phyloP scores from a whole-genome alignment of 2,797 vertebrate species.

The Decapterus maruadsi region DNA sequence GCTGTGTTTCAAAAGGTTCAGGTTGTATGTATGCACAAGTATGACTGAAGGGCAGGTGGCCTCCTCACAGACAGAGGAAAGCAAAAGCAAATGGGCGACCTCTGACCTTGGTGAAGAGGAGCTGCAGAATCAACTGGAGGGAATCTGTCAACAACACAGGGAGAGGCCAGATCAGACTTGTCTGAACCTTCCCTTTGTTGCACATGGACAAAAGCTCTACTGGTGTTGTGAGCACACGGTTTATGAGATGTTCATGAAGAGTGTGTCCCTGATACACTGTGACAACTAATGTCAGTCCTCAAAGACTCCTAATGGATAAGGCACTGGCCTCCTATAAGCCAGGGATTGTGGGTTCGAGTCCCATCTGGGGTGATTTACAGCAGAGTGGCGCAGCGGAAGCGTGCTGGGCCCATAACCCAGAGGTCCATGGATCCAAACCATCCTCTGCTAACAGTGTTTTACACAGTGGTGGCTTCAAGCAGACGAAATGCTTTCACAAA shows the following conservation, averaged over 20 bases:
- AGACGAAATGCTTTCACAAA: no score
- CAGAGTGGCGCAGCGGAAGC: no score
- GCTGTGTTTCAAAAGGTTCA: background rate
- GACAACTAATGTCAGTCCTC: slow-evolving; percentile 15
- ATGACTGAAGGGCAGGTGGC: background rate
- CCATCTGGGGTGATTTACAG: slow-evolving; percentile 55
- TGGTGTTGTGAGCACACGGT: slow-evolving; percentile 55
- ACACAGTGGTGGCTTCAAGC: no score
- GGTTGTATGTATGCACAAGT: background rate
- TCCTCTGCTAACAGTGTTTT: no score
- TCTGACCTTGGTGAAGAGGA: slow-evolving; percentile 9
- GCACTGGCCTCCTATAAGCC: no score
- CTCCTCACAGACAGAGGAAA: slow-evolving; percentile 8
- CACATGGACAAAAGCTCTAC: slow-evolving; percentile 57
- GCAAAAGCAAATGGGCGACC: background rate
- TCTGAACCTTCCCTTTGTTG: slow-evolving; percentile 29
- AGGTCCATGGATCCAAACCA: no score
- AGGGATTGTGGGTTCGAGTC: slow-evolving; percentile 78
- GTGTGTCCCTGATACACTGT: slow-evolving; percentile 9
- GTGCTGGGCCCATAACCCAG: no score
- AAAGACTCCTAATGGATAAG: no score
- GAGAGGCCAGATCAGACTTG: slow-evolving; percentile 66
- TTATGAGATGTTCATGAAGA: slow-evolving; percentile 19
- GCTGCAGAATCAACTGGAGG: slow-evolving; percentile 7
- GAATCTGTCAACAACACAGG: slow-evolving; percentile 10